Conservation (phyloP, 2,888 invertebrate species). For the Amphipyra berbera region DNA sequence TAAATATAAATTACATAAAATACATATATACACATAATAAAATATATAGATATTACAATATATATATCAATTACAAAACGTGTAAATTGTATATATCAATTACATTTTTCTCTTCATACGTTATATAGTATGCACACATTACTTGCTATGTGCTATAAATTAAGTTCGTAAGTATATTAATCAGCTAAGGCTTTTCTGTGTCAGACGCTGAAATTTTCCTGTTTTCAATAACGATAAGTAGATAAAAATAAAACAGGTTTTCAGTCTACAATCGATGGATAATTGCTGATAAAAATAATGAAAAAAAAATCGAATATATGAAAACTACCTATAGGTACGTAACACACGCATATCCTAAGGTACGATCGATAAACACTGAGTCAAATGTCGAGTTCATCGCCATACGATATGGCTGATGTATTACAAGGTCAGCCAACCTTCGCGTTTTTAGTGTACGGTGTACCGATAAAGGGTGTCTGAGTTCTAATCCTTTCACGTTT, state of each 20-base stretch:
- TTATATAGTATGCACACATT: background rate
- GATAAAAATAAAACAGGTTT: background rate
- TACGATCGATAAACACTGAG: slow-evolving; percentile 71
- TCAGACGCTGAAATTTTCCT: slow-evolving; percentile 1
- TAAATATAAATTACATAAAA: too few relatives aligned
- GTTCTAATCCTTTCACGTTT: slow-evolving; percentile 65
- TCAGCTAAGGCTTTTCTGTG: slow-evolving; percentile 1
- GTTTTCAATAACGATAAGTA: background rate
- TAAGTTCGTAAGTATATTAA: background rate
- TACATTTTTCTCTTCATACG: background rate
- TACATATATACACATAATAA: too few relatives aligned
- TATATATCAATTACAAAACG: too few relatives aligned
- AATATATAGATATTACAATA: too few relatives aligned
- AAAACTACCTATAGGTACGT: background rate
- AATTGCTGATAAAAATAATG: slow-evolving; percentile 30
- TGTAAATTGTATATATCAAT: too few relatives aligned
- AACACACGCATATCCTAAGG: slow-evolving; percentile 12
- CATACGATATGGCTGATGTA: slow-evolving; percentile 71
- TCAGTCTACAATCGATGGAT: background rate
- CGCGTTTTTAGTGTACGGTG: slow-evolving; percentile 55
- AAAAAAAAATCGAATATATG: slow-evolving; percentile 34
- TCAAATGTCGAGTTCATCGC: slow-evolving; percentile 72
- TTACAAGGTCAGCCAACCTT: slow-evolving; percentile 81
- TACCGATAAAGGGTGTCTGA: slow-evolving; percentile 64
- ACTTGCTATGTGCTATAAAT: background rate